phyloP scores from a whole-genome alignment of 2,113 vertebrate species.

The Gnathonemus longibarbis region DNA sequence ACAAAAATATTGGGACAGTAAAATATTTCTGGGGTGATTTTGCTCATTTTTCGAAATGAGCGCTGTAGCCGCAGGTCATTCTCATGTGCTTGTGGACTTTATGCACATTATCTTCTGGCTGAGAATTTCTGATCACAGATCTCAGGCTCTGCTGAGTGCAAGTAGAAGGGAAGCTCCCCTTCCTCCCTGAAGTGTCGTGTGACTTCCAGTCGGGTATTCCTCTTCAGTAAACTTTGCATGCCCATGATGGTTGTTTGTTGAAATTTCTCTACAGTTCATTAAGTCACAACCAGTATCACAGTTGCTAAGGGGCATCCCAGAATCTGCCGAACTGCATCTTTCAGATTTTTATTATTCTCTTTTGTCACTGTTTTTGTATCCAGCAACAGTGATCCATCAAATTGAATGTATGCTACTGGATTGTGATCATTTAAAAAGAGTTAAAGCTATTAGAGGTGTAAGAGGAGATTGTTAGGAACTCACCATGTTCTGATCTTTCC shows the following conservation, averaged over 20 bases:
- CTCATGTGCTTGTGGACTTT: neutral
- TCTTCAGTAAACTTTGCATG: neutral
- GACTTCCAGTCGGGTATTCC: neutral
- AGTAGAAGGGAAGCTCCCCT: neutral
- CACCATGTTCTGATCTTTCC: neutral
- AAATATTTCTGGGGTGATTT: neutral
- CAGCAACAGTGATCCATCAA: neutral
- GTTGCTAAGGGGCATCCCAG: neutral
- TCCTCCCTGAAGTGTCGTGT: neutral
- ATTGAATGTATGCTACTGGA: neutral
- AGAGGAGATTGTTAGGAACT: neutral
- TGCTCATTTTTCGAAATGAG: neutral
- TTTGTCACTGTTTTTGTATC: neutral
- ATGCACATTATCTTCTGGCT: no score
- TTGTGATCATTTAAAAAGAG: neutral
- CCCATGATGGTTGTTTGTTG: neutral
- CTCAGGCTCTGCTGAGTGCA: no score
- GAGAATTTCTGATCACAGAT: no score
- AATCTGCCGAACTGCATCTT: neutral
- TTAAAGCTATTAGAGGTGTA: neutral
- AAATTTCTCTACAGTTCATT: neutral
- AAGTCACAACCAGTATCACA: neutral
- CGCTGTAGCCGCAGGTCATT: no score
- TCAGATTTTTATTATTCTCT: neutral
- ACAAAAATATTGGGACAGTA: neutral